These are phyloP conservation scores for Telmatherina bonti DNA, from an alignment of 2,797 vertebrate species.

Conservation along the genomic window DNA sequence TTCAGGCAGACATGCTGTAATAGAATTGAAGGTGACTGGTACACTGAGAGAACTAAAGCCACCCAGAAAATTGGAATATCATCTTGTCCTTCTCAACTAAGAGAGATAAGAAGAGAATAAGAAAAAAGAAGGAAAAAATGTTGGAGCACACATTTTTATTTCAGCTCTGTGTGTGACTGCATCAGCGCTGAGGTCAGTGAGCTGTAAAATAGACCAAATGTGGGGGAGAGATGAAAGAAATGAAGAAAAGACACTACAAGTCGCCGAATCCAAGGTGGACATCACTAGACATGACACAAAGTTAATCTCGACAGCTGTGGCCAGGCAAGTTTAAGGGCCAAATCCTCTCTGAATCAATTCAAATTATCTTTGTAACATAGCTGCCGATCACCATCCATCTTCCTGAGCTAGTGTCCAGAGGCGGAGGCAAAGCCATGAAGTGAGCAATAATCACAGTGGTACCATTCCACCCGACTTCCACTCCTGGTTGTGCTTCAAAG, in stretches of 20 bases:
- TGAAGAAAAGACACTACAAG: constrained; percentile 38
- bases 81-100: constrained; percentile 54
- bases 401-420: constrained; percentile 60
- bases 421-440: constrained; percentile 51
- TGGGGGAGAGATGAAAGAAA: constrained; percentile 46
- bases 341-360: constrained; percentile 67
- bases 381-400: constrained; percentile 73
- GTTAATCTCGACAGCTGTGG: constrained; percentile 68
- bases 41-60: constrained; percentile 45
- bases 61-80: constrained; percentile 59
- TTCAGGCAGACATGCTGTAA: constrained; percentile 30
- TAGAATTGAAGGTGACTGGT: constrained; percentile 53
- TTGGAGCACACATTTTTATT: constrained; percentile 34
- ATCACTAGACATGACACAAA: constrained; percentile 56
- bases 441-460: constrained; percentile 60
- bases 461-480: constrained; percentile 52
- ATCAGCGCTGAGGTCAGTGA: constrained; percentile 56
- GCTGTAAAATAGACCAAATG: constrained; percentile 68
- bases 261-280: constrained; percentile 52
- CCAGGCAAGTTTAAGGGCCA: constrained; percentile 57
- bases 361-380: constrained; percentile 67
- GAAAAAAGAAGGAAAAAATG: constrained; percentile 16
- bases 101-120: constrained; percentile 38
- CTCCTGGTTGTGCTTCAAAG: constrained; percentile 74
- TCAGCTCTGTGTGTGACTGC: constrained; percentile 19